Evolutionary conservation across 2,113 vertebrate genomes (phyloP).

Genomic region (Cinclus cinclus): DNA sequence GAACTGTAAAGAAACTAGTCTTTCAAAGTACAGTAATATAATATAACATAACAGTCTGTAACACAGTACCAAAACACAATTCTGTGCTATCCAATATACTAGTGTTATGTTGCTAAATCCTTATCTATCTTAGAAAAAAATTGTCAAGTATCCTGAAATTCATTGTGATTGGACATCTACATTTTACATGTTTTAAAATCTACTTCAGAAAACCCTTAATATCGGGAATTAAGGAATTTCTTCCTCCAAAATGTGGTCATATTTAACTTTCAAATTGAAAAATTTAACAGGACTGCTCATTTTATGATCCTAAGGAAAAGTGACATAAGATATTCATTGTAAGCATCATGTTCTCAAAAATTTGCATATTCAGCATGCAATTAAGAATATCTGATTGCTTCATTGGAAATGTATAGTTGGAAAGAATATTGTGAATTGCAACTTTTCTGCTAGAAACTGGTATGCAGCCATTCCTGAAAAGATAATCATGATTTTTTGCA

Average conservation of each 20-base stretch:
- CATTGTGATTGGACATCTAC: neutral
- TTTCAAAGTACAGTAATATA: neutral
- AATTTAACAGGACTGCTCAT: fast-evolving
- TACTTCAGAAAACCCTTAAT: fast-evolving
- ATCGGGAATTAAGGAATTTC: neutral
- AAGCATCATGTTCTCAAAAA: neutral
- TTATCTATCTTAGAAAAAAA: neutral
- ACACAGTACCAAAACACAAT: neutral
- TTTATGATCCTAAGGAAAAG: neutral
- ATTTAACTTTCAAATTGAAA: neutral
- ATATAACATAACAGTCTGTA: neutral
- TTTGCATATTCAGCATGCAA: neutral
- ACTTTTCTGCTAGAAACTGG: neutral
- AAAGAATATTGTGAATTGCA: neutral
- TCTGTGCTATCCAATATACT: neutral
- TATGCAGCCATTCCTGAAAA: neutral
- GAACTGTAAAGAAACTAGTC: neutral
- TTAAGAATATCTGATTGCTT: neutral
- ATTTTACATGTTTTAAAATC: neutral
- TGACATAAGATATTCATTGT: too few species aligned
- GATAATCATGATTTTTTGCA: neutral
- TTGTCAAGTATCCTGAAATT: neutral
- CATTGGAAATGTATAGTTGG: neutral
- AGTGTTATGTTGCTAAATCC: neutral
- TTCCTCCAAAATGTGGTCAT: neutral